Base-by-base conservation (phyloP, 2,888 invertebrate genomes). In the Synanthedon formicaeformis region DNA sequence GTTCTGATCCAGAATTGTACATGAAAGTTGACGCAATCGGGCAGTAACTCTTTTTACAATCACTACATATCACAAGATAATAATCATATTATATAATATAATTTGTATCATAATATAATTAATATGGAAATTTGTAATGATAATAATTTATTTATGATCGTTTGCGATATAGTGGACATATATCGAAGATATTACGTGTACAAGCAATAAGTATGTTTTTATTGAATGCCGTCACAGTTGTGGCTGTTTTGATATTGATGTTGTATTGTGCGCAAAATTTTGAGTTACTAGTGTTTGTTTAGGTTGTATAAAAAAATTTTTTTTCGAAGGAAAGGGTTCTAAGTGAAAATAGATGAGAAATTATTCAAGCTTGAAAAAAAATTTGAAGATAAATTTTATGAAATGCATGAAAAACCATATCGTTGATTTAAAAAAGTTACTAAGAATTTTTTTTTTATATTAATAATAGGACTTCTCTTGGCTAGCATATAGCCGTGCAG, bases 171-270 rank as follows among this genome's bases (percentile, higher is more conserved):
- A 78, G 81, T 73, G 74, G 72, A 80, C 75, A 67, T 63, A 65
- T 60, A 64, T 58, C 51, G 64, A 71, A 34, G 76, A 78, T 71
- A 84, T 81, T 85, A 87, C 87, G 87, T 87, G 86, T 86, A 87
- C 77, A 86, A 87, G 87, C 87, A 87, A 87, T 87, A 87, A 86
- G 62, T 78, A 82, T 67, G 72, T 78, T 84, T 84, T 77, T 81
- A 82, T 83, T 78, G 69, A 60, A 74, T 62, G 83, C 81, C 76
- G 79, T 81, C 74, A 78, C 73, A 72, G 56, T 63, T 62, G 59
- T 75, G 83, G 80, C 81, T 75, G 75, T 71, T 58, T 66, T 75
- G 75, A 71, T 58, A 66, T 85, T 65, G 81, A 70, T 86, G 84
- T 85, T 83, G 85, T 85, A 74, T 71, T 80, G 84, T 85, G 83